A percentile compares a stretch with the other conserved stretches of the same genome.
These are phyloP conservation scores for Gryllus bimaculatus DNA, from an alignment of 1,140 invertebrate genomes.

Conservation along the genomic window DNA sequence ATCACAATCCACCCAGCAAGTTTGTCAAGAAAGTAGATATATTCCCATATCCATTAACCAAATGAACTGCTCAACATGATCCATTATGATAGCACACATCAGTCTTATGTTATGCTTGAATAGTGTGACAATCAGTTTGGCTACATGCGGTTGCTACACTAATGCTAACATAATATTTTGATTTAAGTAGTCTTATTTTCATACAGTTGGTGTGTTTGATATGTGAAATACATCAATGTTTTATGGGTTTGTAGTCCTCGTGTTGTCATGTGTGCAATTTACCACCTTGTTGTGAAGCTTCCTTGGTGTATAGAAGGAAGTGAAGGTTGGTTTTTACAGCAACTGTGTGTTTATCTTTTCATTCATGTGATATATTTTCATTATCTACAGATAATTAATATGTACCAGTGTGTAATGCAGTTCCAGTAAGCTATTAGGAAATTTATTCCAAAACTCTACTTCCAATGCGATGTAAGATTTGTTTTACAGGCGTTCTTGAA, in stretches of 20 bases:
- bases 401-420: background rate
- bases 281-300: background rate
- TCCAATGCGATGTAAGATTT: background rate
- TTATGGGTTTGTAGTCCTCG: background rate
- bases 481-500: background rate
- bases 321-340: background rate
- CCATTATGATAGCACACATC: background rate
- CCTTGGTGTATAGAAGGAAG: background rate
- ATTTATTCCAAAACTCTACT: background rate
- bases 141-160: background rate
- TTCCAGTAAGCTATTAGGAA: background rate
- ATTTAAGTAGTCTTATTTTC: background rate
- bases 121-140: slow-evolving; percentile 2
- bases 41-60: background rate
- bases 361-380: background rate
- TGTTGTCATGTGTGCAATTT: background rate
- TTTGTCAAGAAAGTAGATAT: background rate
- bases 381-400: background rate
- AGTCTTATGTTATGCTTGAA: background rate
- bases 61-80: background rate
- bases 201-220: background rate
- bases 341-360: background rate
- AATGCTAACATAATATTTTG: background rate
- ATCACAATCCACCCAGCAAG: background rate
- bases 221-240: background rate